Evolutionary conservation across 2,888 invertebrate genomes (phyloP), one percentile per base, ranked within the genome.

Genomic region (Aproaerema taeniolella): DNA sequence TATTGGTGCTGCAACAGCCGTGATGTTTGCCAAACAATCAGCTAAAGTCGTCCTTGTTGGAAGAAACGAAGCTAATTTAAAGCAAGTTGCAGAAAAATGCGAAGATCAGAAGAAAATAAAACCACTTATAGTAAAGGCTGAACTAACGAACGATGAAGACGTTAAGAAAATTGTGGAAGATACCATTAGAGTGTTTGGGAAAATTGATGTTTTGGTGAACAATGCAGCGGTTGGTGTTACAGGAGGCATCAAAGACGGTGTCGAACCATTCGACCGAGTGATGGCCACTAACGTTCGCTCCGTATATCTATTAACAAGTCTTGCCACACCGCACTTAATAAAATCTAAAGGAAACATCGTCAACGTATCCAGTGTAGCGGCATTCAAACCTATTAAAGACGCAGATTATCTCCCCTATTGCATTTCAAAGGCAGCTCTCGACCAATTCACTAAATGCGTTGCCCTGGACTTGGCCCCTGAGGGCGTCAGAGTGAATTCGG

Each of bases 321-420:
- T 96, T 46, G 93, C 93, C 34, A 91, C 93, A 0, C 97, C 97
- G 2, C 89, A 96, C 77, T 86, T 98, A 20, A 88, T 94, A 9
- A 87, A 91, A 72, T 88, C 91, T 0, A 93, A 94, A 71, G 96
- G 96, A 13, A 94, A 90, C 53, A 91, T 97, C 51, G 95, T 98
- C 0, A 98, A 98, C 71, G 93, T 98, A 1, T 97, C 97, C 10
- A 97, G 97, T 69, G 94, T 97, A 2, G 93, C 92, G 58, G 97
- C 97, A 12, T 56, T 90, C 73, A 67, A 91, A 86, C 56, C 78
- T 9, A 75, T 82, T 38, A 73, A 62, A 51, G 78, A 70, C 45
- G 90, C 96, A 2, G 91, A 93, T 41, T 92, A 95, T 11, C 69
- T 97, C 41, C 93, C 96, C 0, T 99, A 99, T 71, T 92, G 92